Conservation (phyloP, 2,797 vertebrate species). For the Malurus splendens region DNA sequence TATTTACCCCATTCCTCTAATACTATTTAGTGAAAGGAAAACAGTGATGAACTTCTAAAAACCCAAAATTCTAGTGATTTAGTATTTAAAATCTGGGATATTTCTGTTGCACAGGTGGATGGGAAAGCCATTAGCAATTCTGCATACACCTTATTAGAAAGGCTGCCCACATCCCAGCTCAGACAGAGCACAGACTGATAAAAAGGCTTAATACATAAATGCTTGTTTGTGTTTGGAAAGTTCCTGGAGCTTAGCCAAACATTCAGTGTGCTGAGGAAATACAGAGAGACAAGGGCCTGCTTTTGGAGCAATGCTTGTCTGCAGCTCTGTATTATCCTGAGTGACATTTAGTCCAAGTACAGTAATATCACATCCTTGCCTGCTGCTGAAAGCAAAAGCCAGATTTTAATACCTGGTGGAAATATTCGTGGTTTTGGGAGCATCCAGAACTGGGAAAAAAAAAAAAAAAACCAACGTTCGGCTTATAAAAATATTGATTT, state of each 20-base stretch:
- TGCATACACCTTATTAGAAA: constrained; percentile 35
- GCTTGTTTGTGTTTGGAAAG: constrained; percentile 59
- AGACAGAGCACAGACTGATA: constrained; percentile 50
- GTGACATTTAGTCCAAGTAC: constrained; percentile 46
- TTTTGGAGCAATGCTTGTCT: constrained; percentile 46
- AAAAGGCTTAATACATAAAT: constrained; percentile 57
- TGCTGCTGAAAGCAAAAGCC: constrained; percentile 17
- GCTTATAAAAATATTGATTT: not conserved
- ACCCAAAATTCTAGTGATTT: not conserved
- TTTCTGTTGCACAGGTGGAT: not conserved
- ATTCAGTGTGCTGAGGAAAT: constrained; percentile 45
- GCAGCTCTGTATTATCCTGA: constrained; percentile 53
- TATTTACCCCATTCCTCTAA: not conserved
- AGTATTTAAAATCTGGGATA: not conserved
- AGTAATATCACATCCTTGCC: constrained; percentile 30
- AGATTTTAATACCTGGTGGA: constrained; percentile 12
- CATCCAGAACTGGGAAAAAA: not conserved
- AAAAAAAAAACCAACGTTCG: not conserved
- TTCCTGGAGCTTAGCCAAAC: constrained; percentile 57
- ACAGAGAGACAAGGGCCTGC: constrained; percentile 51
- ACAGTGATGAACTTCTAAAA: not conserved
- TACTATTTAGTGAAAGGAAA: not conserved
- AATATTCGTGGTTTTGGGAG: not conserved
- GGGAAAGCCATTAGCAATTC: constrained; percentile 21
- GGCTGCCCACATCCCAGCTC: constrained; percentile 46